Percentiles rank a stretch among this genome's conserved stretches.
phyloP scores from a whole-genome alignment of 2,113 vertebrate species.

The Pedionomus torquatus region DNA sequence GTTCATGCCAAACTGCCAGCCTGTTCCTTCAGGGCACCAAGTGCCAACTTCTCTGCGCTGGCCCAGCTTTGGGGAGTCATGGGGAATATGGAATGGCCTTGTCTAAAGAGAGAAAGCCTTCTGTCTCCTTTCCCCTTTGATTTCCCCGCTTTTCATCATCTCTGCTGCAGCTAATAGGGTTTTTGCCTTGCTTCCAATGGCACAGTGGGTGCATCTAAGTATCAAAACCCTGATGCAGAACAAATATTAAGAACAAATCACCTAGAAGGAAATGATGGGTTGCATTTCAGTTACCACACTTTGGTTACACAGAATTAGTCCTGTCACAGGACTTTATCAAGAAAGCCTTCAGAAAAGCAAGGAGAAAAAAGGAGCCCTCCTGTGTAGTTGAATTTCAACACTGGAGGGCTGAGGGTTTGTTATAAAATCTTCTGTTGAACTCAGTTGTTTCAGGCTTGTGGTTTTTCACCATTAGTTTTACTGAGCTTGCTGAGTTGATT shows the following conservation, averaged over 20 bases:
- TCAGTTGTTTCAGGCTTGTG: conserved; percentile 15
- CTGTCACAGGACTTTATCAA: conserved; percentile 28
- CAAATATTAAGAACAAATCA: conserved; percentile 47
- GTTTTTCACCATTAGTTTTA: neutral
- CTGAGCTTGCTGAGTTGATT: conserved; percentile 30
- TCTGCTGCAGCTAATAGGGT: conserved; percentile 5
- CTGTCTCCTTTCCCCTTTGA: conserved; percentile 39
- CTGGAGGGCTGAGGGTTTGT: neutral
- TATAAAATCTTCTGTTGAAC: conserved; percentile 46
- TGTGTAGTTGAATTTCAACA: conserved; percentile 20
- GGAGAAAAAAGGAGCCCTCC: conserved; percentile 13
- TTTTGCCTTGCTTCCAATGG: conserved; percentile 15
- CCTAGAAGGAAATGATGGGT: conserved; percentile 48
- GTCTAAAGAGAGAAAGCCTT: conserved; percentile 19
- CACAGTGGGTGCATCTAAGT: conserved; percentile 27
- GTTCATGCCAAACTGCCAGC: conserved; percentile 16
- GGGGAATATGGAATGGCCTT: neutral
- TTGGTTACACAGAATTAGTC: conserved; percentile 26
- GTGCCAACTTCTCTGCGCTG: conserved; percentile 4
- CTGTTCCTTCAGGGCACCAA: conserved; percentile 31
- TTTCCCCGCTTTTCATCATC: conserved; percentile 43
- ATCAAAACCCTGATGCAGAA: conserved; percentile 33
- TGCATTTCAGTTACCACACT: conserved; percentile 52
- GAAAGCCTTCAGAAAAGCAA: neutral
- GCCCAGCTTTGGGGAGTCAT: neutral